Percentiles rank a stretch among this genome's conserved stretches.
Conservation (phyloP, 2,888 invertebrate species). For the Drosophila aldrichi region DNA sequence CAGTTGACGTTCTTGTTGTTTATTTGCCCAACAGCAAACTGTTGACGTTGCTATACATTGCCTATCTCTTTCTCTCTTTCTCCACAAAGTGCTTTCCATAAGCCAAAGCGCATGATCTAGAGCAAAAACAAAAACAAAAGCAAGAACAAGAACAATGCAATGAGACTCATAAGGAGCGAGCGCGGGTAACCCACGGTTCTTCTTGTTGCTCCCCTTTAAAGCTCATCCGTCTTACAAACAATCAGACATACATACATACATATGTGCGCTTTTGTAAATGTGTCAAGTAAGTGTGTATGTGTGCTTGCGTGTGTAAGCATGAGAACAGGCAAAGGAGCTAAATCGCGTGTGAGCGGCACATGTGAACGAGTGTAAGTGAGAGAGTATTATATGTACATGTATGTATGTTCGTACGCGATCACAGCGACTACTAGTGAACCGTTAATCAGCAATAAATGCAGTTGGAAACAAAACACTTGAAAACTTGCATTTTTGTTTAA, state of each 20-base stretch:
- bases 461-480: conserved; percentile 59
- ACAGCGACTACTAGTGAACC: conserved; percentile 41
- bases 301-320: conserved; percentile 26
- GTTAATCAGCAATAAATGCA: conserved; percentile 67
- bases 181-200: conserved; percentile 25
- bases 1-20: conserved; percentile 50
- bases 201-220: conserved; percentile 47
- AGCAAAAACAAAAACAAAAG: conserved; percentile 45
- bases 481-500: conserved; percentile 38
- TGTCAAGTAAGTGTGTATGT: background rate
- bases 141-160: conserved; percentile 42
- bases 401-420: conserved; percentile 16
- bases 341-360: conserved; percentile 56
- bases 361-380: conserved; percentile 40
- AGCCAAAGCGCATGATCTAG: conserved; percentile 66
- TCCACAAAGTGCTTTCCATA: conserved; percentile 48
- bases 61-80: conserved; percentile 23
- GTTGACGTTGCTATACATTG: conserved; percentile 73
- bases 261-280: conserved; percentile 1
- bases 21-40: conserved; percentile 67
- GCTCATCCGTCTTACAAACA: conserved; percentile 19
- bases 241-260: background rate
- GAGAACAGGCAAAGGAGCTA: conserved; percentile 46
- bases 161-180: conserved; percentile 35
- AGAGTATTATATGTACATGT: conserved; percentile 1